Conservation (phyloP, 2,888 invertebrate genomes). For the Parelbella ahira region DNA sequence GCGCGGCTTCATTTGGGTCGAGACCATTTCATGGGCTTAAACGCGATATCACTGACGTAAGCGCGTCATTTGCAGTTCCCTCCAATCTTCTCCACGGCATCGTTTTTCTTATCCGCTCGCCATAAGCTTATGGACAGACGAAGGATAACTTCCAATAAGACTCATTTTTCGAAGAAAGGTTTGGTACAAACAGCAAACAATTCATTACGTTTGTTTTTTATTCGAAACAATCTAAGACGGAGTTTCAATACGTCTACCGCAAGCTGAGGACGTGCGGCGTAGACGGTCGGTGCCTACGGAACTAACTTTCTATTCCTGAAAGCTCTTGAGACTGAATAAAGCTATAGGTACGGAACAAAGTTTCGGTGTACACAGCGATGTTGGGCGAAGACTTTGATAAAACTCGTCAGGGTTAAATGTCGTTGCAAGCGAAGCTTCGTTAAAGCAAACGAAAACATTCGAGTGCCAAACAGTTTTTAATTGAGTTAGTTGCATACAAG, state of each 20-base stretch:
- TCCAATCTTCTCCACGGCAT: slow-evolving; percentile 40
- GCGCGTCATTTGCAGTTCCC: slow-evolving; percentile 64
- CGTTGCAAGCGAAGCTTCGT: slow-evolving; percentile 15
- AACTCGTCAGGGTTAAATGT: slow-evolving; percentile 15
- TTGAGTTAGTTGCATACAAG: slow-evolving; percentile 35
- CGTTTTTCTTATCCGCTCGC: too few species aligned
- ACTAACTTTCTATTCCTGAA: slow-evolving; percentile 46
- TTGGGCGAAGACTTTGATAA: slow-evolving; percentile 16
- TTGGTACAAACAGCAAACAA: slow-evolving; percentile 56
- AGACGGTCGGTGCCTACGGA: slow-evolving; percentile 28
- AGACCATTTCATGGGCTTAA: slow-evolving; percentile 62
- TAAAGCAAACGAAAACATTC: slow-evolving; percentile 28
- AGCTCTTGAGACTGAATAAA: slow-evolving; percentile 42
- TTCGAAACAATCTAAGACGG: slow-evolving; percentile 37
- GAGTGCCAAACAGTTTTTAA: slow-evolving; percentile 33
- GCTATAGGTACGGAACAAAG: slow-evolving; percentile 35
- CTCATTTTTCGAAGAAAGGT: slow-evolving; percentile 38
- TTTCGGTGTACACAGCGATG: slow-evolving; percentile 28
- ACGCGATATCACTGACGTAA: slow-evolving; percentile 59
- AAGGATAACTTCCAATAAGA: slow-evolving; percentile 48
- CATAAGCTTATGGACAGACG: slow-evolving; percentile 47
- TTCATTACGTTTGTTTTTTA: slow-evolving; percentile 49
- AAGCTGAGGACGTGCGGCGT: slow-evolving; percentile 35
- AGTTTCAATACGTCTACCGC: slow-evolving; percentile 50
- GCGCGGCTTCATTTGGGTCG: slow-evolving; percentile 62